Evolutionary conservation across 2,888 invertebrate species (phyloP).

Genomic region (Diarsia mendica): DNA sequence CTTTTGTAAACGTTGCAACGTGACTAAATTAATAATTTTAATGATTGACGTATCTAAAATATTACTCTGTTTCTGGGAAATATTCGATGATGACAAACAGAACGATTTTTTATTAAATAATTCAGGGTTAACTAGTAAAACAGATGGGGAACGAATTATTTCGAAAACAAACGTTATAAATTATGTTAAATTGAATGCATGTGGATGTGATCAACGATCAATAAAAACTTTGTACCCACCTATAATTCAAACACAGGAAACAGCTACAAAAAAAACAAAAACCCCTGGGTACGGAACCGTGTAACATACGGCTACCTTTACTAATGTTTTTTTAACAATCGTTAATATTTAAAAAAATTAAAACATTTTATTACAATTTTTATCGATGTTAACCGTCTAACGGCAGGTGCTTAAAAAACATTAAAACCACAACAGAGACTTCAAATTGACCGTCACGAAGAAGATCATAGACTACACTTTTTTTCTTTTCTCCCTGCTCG

Average conservation of each 20-base stretch:
- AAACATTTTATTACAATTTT: constrained; percentile 54
- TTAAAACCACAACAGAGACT: constrained; percentile 54
- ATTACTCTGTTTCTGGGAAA: neutral
- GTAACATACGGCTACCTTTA: constrained; percentile 33
- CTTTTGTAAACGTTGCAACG: neutral
- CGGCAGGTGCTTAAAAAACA: constrained; percentile 63
- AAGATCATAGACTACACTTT: constrained; percentile 74
- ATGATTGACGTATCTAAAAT: neutral
- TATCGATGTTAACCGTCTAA: constrained; percentile 44
- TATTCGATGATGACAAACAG: neutral
- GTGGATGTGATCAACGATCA: constrained; percentile 13
- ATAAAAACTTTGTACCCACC: constrained; percentile 35
- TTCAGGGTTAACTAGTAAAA: neutral
- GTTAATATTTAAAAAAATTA: constrained; percentile 48
- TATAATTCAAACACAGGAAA: constrained; percentile 59
- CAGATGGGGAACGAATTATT: constrained; percentile 11
- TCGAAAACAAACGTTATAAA: constrained; percentile 25
- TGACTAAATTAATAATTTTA: neutral
- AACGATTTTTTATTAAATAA: neutral
- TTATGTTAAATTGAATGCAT: constrained; percentile 40
- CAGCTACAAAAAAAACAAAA: constrained; percentile 14
- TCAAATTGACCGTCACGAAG: constrained; percentile 62
- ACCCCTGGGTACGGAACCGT: constrained; percentile 43
- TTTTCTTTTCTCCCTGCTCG: constrained; percentile 66
- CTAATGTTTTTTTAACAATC: constrained; percentile 54